Percentiles rank a stretch among this genome's conserved stretches.
Evolutionary conservation across 2,888 invertebrate species (phyloP).

Genomic region (Andrena bucephala): DNA sequence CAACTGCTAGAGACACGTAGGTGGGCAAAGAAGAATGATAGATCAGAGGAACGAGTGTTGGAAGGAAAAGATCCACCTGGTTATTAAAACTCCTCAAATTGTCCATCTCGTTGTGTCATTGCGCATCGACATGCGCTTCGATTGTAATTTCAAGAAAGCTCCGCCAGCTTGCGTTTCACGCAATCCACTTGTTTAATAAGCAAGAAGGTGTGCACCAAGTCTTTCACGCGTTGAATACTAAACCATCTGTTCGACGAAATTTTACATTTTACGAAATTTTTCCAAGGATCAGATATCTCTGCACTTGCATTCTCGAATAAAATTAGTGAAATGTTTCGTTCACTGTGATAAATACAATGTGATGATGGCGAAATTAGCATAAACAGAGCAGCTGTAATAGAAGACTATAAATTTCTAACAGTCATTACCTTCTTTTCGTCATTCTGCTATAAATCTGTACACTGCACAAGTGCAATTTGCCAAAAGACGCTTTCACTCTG

Average conservation of each 20-base stretch:
- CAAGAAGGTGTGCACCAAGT: conserved; percentile 33
- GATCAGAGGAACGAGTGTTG: conserved; percentile 26
- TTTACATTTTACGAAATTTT: conserved; percentile 45
- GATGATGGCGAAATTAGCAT: no score
- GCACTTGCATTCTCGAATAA: no score
- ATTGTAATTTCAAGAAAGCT: conserved; percentile 31
- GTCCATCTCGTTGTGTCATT: not conserved
- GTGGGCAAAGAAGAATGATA: conserved; percentile 17
- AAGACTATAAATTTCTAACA: no score
- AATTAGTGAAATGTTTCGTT: no score
- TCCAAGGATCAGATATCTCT: conserved; percentile 15
- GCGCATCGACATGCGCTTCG: conserved; percentile 27
- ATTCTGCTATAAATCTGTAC: no score
- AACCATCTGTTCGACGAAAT: conserved; percentile 48
- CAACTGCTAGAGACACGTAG: conserved; percentile 42
- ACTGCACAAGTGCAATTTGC: no score
- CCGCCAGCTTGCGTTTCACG: conserved; percentile 22
- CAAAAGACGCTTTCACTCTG: no score
- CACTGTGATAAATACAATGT: no score
- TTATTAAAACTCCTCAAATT: conserved; percentile 23
- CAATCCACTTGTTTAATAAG: conserved; percentile 41
- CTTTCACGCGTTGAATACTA: conserved; percentile 55
- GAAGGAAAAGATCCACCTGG: conserved; percentile 2
- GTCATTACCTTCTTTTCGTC: no score
- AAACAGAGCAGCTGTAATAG: no score